Evolutionary conservation across 1,140 invertebrate species (phyloP).

Genomic region (Druon quercuslanigerum): DNA sequence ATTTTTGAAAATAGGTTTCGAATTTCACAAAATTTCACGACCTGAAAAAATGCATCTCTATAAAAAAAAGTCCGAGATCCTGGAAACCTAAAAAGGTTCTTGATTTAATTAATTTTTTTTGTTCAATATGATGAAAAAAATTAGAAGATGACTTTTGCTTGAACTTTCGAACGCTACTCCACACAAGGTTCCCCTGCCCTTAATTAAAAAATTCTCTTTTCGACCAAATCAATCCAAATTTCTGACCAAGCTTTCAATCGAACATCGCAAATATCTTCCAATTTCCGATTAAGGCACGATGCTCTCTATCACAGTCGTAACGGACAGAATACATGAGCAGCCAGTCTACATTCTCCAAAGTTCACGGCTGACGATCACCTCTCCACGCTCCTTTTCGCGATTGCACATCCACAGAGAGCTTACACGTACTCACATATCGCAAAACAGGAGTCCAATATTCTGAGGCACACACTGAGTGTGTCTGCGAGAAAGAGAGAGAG

Average conservation of each 20-base stretch:
- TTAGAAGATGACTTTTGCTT: no score
- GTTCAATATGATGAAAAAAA: no score
- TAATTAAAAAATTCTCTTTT: no score
- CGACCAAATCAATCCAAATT: no score
- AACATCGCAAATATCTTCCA: background rate
- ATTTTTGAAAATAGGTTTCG: no score
- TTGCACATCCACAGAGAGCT: conserved; percentile 27
- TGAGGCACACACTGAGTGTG: conserved; percentile 11
- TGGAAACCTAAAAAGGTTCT: no score
- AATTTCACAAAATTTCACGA: no score
- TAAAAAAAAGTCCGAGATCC: no score
- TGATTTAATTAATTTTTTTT: no score
- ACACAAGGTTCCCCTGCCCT: no score
- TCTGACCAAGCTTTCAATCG: background rate
- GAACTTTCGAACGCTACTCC: no score
- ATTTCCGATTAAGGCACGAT: conserved; percentile 17
- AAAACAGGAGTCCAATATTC: conserved; percentile 30
- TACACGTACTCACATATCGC: conserved; percentile 28
- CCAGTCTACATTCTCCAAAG: conserved; percentile 26
- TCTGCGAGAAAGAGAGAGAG: background rate
- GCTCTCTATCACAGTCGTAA: background rate
- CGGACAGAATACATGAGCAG: conserved; percentile 4
- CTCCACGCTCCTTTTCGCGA: conserved; percentile 14
- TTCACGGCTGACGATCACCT: conserved; percentile 31
- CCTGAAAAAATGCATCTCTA: no score